phyloP scores from a whole-genome alignment of 1,140 invertebrate genomes.

The Andrena cerasifolii region DNA sequence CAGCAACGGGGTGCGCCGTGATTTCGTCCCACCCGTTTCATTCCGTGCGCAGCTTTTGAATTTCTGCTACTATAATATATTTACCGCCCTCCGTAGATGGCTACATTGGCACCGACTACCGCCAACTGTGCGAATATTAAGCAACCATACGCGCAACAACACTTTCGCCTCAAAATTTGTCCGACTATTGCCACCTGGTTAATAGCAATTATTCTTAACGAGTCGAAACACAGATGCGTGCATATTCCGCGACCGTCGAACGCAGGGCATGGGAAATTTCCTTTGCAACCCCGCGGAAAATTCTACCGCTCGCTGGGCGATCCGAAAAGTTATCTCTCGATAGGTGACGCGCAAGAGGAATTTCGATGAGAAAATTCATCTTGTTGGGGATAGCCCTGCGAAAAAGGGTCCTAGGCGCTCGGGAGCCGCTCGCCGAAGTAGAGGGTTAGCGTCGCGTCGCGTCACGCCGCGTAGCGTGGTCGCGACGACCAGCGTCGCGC shows the following conservation, averaged over 20 bases:
- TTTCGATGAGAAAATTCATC: too few relatives aligned
- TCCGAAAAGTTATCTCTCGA: too few relatives aligned
- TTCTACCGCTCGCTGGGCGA: too few relatives aligned
- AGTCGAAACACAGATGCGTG: slow-evolving; percentile 1
- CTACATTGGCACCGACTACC: neutral
- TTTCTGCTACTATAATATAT: neutral
- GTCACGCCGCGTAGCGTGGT: too few relatives aligned
- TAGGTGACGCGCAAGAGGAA: too few relatives aligned
- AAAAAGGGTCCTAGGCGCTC: neutral
- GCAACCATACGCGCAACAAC: neutral
- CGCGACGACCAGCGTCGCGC: neutral
- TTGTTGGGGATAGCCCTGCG: too few relatives aligned
- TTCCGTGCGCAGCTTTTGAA: neutral
- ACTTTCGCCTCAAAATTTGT: neutral
- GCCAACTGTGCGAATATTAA: neutral
- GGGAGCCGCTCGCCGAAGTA: neutral
- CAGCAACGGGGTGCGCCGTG: neutral
- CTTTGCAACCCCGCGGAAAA: neutral
- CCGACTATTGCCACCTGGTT: neutral
- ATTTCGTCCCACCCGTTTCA: too few relatives aligned
- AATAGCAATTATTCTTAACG: neutral
- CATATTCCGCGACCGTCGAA: neutral
- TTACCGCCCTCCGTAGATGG: neutral
- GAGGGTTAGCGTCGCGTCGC: slow-evolving; percentile 29
- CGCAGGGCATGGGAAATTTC: neutral